phyloP scores from a whole-genome alignment of 2,113 vertebrate species.

The Sebastes fasciatus region DNA sequence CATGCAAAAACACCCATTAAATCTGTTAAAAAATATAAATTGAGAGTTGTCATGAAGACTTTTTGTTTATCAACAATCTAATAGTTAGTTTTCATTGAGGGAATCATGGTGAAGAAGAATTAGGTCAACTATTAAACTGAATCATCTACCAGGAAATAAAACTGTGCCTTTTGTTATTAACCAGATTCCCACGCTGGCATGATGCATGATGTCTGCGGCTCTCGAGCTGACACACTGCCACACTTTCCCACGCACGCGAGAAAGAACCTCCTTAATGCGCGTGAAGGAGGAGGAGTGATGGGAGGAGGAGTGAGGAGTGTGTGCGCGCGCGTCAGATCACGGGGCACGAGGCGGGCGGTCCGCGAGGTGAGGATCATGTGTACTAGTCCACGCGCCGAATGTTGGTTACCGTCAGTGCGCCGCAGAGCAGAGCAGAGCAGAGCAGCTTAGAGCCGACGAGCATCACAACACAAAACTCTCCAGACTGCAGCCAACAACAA shows the following conservation, averaged over 20 bases:
- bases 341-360: conserved; percentile 81
- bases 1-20: too few relatives aligned
- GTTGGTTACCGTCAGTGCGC: conserved; percentile 72
- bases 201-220: conserved; percentile 19
- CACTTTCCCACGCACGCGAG: conserved; percentile 84
- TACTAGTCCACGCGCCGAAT: conserved; percentile 84
- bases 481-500: background rate
- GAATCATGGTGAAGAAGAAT: too few relatives aligned
- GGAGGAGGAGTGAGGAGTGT: background rate
- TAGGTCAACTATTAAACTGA: background rate
- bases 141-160: background rate
- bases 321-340: conserved; percentile 71
- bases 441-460: conserved; percentile 5
- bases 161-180: conserved; percentile 18
- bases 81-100: too few relatives aligned
- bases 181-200: conserved; percentile 74
- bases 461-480: background rate
- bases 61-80: too few relatives aligned
- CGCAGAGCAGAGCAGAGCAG: conserved; percentile 35
- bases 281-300: conserved; percentile 21
- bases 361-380: conserved; percentile 82
- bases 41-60: too few relatives aligned
- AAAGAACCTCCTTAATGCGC: conserved; percentile 71
- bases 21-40: too few relatives aligned
- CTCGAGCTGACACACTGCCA: conserved; percentile 83